Evolutionary conservation across 37 sponge, comb jelly and placozoan species (phyloP).

Genomic region (Cladorhizidae sp.): DNA sequence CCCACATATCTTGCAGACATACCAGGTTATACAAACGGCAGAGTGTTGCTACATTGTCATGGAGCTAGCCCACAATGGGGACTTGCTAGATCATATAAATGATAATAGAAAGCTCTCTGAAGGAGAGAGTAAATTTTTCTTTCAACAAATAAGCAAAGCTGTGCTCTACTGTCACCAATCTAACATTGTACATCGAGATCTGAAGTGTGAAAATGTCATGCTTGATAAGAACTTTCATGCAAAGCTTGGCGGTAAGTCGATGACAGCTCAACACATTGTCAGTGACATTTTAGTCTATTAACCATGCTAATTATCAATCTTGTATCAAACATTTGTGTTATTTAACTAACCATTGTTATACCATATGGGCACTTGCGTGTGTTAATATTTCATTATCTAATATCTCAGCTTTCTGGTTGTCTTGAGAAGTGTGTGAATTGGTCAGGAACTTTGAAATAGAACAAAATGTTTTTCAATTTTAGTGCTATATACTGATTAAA

Average conservation of each 20-base stretch:
- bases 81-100: constrained; percentile 85
- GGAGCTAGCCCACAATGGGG: constrained; percentile 82
- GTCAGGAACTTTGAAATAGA: too few species aligned
- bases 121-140: constrained; percentile 50
- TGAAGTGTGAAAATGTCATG: constrained; percentile 92
- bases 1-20: constrained; percentile 49
- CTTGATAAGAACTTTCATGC: constrained; percentile 53
- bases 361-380: too few species aligned
- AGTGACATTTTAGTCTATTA: too few species aligned
- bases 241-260: constrained; percentile 59
- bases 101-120: constrained; percentile 55
- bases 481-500: too few species aligned
- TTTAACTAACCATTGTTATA: too few species aligned
- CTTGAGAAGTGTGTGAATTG: too few species aligned
- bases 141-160: constrained; percentile 48
- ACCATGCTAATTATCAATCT: too few species aligned
- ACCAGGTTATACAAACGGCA: constrained; percentile 68
- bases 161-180: constrained; percentile 59
- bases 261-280: too few species aligned
- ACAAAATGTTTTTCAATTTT: too few species aligned
- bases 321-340: too few species aligned
- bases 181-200: constrained; percentile 75
- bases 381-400: too few species aligned
- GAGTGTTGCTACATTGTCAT: constrained; percentile 67
- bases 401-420: too few species aligned